Base-by-base conservation (phyloP, 2,113 vertebrate genomes). In the Peromyscus leucopus region DNA sequence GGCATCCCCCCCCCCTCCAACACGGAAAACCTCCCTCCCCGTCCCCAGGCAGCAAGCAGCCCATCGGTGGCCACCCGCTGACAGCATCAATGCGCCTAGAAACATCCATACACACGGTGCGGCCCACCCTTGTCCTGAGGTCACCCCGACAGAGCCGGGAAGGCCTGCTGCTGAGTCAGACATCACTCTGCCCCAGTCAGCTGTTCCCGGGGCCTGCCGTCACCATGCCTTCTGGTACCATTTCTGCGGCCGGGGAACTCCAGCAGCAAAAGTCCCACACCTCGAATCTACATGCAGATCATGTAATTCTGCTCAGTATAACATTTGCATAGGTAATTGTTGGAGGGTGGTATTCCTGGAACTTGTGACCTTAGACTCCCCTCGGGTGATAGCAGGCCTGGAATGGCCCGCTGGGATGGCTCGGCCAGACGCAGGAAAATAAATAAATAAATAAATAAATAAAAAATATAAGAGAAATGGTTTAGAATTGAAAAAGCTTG, bases 241-340 rank as follows among this genome's bases (percentile, higher is more conserved):
- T 61, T 74, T 10, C 82, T 59, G 33, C 28, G 12, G 16, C 63
- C 2, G 59, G 90, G 87, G 93, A 55, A 93, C 46, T 59, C 92
- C 97, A 33, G 39, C 6, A 39, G 72, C 93, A 95, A 95, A 94
- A 96, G 89, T 76, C 93, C 74, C 57, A 26, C 10, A 26, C 16
- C 57, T 36, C n/a, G 31, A 48, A 26, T n/a, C 57, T 84, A 1
- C 46, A 55, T 33, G 71, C 2, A 28, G 82, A 24, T 13, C 12
- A 12, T 42, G 4, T 12, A 2, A 24, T 57, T 93, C 88, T 57
- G 76, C 80, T 86, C 72, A 51, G 7, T 42, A 87, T 57, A 22
- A 76, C n/a, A 84, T 96, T 89, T 95, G 94, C 94, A 63, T 79
- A 90, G 79, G 48, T 2, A 24, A 51, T 63, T 74, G 72, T 82